phyloP scores from a whole-genome alignment of 2,113 vertebrate species.

The Bufo bufo region DNA sequence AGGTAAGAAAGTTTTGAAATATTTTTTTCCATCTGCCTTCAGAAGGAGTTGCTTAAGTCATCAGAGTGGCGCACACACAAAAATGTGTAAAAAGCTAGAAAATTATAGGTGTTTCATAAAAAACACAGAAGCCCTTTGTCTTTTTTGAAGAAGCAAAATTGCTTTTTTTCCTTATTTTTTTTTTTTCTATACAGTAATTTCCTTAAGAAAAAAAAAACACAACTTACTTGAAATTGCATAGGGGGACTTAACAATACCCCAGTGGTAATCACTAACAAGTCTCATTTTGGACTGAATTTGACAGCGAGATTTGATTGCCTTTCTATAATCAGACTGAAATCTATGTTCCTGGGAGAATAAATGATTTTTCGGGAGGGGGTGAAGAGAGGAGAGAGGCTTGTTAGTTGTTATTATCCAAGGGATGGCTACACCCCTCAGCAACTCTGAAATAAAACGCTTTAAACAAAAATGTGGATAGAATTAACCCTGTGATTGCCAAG shows the following conservation, averaged over 20 bases:
- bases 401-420: conserved; percentile 57
- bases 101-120: conserved; percentile 58
- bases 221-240: conserved; percentile 55
- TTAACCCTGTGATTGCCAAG: conserved; percentile 30
- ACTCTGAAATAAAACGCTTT: conserved; percentile 45
- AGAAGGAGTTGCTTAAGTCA: conserved; percentile 53
- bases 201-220: conserved; percentile 51
- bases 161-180: conserved; percentile 27
- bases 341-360: conserved; percentile 57
- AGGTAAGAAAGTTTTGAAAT: conserved; percentile 52
- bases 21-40: conserved; percentile 44
- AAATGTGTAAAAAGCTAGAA: conserved; percentile 58
- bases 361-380: conserved; percentile 56
- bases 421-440: conserved; percentile 47
- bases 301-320: conserved; percentile 59
- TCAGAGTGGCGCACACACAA: conserved; percentile 33
- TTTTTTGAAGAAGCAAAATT: conserved; percentile 59
- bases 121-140: conserved; percentile 53
- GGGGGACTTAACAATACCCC: conserved; percentile 58
- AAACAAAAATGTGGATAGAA: conserved; percentile 3
- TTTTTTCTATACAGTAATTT: conserved; percentile 57
- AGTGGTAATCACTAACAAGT: conserved; percentile 59
- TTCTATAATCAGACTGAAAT: conserved; percentile 59
- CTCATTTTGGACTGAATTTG: conserved; percentile 60
- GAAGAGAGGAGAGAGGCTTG: conserved; percentile 46